Evolutionary conservation across 2,888 invertebrate species (phyloP).

Genomic region (Phanerotoma sp.): DNA sequence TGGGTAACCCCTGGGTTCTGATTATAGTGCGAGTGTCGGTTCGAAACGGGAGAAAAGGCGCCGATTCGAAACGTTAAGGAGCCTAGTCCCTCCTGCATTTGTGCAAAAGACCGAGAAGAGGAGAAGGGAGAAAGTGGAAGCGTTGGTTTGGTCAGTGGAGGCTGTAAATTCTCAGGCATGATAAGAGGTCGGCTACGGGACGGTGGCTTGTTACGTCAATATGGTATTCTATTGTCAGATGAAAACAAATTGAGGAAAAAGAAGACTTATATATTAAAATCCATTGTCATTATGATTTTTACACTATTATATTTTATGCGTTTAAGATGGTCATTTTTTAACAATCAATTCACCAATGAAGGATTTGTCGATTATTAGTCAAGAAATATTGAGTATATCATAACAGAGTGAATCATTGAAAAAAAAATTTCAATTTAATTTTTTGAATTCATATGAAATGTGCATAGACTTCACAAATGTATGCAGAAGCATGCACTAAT

Average conservation of each 20-base stretch:
- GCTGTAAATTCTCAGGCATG: constrained; percentile 47
- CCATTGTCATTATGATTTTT: neutral
- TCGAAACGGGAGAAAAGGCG: constrained; percentile 21
- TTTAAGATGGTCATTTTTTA: neutral
- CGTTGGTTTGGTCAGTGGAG: constrained; percentile 26
- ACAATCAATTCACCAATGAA: neutral
- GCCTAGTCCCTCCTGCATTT: neutral
- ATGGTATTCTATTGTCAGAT: constrained; percentile 42
- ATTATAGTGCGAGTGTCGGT: constrained; percentile 32
- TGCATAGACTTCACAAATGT: too few relatives aligned
- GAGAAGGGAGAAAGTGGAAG: constrained; percentile 16
- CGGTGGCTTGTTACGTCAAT: constrained; percentile 44
- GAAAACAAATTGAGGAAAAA: neutral
- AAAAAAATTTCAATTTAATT: too few relatives aligned
- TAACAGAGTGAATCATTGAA: neutral
- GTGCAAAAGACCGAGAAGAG: constrained; percentile 10
- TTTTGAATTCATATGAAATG: too few relatives aligned
- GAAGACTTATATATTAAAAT: neutral
- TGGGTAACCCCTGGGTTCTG: constrained; percentile 6
- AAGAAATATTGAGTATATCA: neutral
- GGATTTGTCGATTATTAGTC: too few relatives aligned
- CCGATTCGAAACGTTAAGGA: neutral
- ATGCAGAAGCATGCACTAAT: too few relatives aligned
- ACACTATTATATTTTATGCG: neutral
- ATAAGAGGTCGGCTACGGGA: constrained; percentile 49